Evolutionary conservation across 2,888 invertebrate species (phyloP).

Genomic region (Cephonodes hylas): DNA sequence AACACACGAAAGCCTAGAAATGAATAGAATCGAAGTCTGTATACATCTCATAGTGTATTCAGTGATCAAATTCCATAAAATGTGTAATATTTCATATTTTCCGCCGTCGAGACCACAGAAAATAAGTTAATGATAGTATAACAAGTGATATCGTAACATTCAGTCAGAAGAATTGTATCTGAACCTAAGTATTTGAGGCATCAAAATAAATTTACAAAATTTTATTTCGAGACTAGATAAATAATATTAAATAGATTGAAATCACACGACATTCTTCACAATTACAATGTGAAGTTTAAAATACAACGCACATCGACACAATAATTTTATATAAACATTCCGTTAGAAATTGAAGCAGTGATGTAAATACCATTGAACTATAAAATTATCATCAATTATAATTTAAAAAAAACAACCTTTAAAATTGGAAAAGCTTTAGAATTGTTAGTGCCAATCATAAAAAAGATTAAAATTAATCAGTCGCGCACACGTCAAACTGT

Average conservation of each 20-base stretch:
- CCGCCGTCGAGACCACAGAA: too few relatives aligned
- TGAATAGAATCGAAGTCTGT: too few relatives aligned
- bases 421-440: slow-evolving; percentile 40
- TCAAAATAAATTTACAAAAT: too few relatives aligned
- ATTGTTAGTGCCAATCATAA: slow-evolving; percentile 61
- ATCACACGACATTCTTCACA: not conserved
- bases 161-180: too few relatives aligned
- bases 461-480: slow-evolving; percentile 26
- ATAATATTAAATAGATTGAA: not conserved
- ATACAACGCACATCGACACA: not conserved
- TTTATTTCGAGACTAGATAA: too few relatives aligned
- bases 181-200: too few relatives aligned
- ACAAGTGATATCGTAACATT: too few relatives aligned
- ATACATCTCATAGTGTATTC: too few relatives aligned
- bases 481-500: slow-evolving; percentile 39
- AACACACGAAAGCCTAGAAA: too few relatives aligned
- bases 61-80: too few relatives aligned
- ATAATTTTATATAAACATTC: not conserved
- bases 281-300: not conserved
- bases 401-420: not conserved
- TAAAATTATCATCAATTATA: not conserved
- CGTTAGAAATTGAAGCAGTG: not conserved
- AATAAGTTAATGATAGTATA: too few relatives aligned
- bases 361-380: not conserved
- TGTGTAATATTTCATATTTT: too few relatives aligned